Base-by-base conservation (phyloP, 2,113 vertebrate species). In the Grus americana region DNA sequence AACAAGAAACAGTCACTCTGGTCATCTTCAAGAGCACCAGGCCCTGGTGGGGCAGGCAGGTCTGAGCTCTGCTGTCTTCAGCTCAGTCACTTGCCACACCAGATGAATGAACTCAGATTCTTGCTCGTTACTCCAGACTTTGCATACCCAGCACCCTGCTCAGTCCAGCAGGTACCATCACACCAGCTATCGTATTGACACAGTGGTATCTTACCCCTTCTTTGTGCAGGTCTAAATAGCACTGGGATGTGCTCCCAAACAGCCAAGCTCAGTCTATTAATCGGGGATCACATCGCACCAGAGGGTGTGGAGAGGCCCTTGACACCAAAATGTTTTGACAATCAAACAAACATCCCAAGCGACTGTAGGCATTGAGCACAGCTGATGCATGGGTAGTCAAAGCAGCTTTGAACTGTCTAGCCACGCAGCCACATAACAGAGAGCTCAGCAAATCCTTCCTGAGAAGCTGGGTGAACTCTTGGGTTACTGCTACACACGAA, bases 281-380 rank as follows among this genome's bases (percentile, higher is more conserved):
- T n/a, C 86, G 75, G 73, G 61, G 72, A 86, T 84, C 86, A 82
- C 46, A n/a, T 90, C 44, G 0, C 52, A 81, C 23, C 15, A 13
- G 52, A 59, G 68, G 50, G 49, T 55, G 63, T 61, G 73, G 92
- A 92, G 59, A 71, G 49, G 75, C 15, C 65, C 76, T 94, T 95
- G 70, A 93, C 74, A 89, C 62, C 86, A 92, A 94, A 93, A 87
- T 87, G 58, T 94, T 95, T 93, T 95, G 92, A 93, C 91, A 92
- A 92, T 97, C 86, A 89, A 89, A 82, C 71, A 94, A 83, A 95
- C 80, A 91, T 91, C 70, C 78, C 70, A 85, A 79, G 62, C 8
- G n/a, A 68, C 87, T 79, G 68, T 3, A 68, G 70, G 78, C 91
- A 94, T 47, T 0, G 1, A 90, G 80, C 87, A 82, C 87, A 95